These are phyloP conservation scores for Gobius niger DNA, from an alignment of 2,113 vertebrate species.

Conservation along the genomic window DNA sequence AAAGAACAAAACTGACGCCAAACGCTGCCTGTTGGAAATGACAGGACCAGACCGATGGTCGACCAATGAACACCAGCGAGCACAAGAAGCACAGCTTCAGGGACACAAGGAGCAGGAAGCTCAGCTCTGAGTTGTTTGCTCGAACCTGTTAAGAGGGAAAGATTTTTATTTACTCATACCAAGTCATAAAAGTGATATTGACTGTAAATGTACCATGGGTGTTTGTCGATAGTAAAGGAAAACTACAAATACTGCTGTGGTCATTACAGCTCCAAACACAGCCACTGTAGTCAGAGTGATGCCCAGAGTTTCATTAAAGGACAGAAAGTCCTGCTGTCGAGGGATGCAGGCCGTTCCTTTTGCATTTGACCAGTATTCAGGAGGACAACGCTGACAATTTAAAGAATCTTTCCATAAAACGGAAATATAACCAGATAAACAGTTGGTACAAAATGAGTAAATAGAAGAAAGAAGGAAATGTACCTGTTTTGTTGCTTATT, in stretches of 20 bases:
- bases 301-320: slow-evolving; percentile 72
- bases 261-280: slow-evolving; percentile 62
- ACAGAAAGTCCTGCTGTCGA: slow-evolving; percentile 72
- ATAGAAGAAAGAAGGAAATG: no score
- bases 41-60: slow-evolving; percentile 61
- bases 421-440: no score
- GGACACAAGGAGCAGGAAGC: slow-evolving; percentile 56
- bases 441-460: no score
- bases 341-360: slow-evolving; percentile 65
- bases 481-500: slow-evolving; percentile 74
- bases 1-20: slow-evolving; percentile 63
- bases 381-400: slow-evolving; percentile 69
- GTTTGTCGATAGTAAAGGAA: slow-evolving; percentile 64
- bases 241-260: slow-evolving; percentile 69
- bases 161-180: not conserved
- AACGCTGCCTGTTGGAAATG: slow-evolving; percentile 60
- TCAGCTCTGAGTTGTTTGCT: slow-evolving; percentile 67
- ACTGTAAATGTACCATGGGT: slow-evolving; percentile 63
- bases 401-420: no score
- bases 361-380: slow-evolving; percentile 75
- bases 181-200: no score
- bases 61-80: slow-evolving; percentile 69
- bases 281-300: slow-evolving; percentile 67
- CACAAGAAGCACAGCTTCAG: slow-evolving; percentile 69
- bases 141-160: slow-evolving; percentile 34